Evolutionary conservation across 2,113 vertebrate species (phyloP).

Genomic region (Ictalurus furcatus): DNA sequence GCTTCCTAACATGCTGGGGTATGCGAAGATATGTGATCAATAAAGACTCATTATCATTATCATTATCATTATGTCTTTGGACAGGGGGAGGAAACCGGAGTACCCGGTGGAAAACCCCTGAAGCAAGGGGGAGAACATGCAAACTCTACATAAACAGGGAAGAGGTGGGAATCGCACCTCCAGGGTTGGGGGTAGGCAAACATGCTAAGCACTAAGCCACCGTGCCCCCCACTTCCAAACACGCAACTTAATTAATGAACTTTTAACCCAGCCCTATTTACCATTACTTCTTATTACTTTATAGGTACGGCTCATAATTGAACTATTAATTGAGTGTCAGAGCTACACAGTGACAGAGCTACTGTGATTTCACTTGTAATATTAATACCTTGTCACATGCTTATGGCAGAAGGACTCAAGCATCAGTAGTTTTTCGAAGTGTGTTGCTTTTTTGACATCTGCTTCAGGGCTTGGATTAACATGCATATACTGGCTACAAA

Average conservation of each 20-base stretch:
- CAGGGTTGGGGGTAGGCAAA: too few relatives aligned
- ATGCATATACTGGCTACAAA: not conserved
- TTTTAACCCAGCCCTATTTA: not conserved
- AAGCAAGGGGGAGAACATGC: too few relatives aligned
- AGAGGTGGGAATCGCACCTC: too few relatives aligned
- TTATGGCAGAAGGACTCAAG: not conserved
- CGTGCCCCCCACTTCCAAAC: not conserved
- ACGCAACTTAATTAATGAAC: not conserved
- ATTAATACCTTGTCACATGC: not conserved
- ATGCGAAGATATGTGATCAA: too few relatives aligned
- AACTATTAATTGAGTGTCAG: not conserved
- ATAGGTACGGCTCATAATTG: not conserved
- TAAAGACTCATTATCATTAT: too few relatives aligned
- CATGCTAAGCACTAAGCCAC: too few relatives aligned
- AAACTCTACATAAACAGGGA: too few relatives aligned
- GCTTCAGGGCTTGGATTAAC: not conserved
- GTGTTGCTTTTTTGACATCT: not conserved
- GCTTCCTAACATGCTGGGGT: too few relatives aligned
- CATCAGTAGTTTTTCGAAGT: not conserved
- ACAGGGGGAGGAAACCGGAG: too few relatives aligned
- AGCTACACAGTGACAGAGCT: not conserved
- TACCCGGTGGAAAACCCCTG: too few relatives aligned
- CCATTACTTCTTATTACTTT: not conserved
- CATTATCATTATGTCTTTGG: too few relatives aligned
- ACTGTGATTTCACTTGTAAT: not conserved